phyloP scores from a whole-genome alignment of 2,113 vertebrate genomes.

The Sorex araneus region DNA sequence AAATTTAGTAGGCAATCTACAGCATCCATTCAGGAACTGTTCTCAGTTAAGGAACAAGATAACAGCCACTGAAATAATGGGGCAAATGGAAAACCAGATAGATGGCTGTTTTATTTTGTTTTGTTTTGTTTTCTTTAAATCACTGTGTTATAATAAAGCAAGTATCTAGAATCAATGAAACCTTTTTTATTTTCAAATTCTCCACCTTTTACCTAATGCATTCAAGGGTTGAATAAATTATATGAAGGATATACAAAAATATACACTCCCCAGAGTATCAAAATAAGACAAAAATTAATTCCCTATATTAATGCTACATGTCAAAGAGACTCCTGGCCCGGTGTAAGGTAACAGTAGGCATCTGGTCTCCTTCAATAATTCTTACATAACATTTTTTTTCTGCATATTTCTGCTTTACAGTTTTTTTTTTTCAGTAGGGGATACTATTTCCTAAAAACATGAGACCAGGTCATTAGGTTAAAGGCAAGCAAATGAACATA shows the following conservation, averaged over 20 bases:
- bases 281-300: conserved; percentile 44
- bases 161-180: conserved; percentile 51
- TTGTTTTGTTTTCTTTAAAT: conserved; percentile 1
- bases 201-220: conserved; percentile 59
- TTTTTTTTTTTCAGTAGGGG: conserved; percentile 50
- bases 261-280: conserved; percentile 37
- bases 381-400: not conserved
- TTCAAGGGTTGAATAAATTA: conserved; percentile 66
- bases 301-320: conserved; percentile 45
- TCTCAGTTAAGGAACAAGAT: not conserved
- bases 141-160: conserved; percentile 54
- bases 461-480: not conserved
- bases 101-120: conserved; percentile 36
- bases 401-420: conserved; percentile 29
- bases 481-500: not conserved
- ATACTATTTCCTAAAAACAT: not conserved
- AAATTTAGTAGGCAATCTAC: not conserved
- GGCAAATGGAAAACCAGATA: not conserved
- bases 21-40: not conserved
- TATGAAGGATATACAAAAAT: conserved; percentile 65
- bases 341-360: conserved; percentile 75
- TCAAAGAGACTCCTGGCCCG: conserved; percentile 70
- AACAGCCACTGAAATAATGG: conserved; percentile 20
- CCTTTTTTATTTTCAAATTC: conserved; percentile 23
- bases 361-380: conserved; percentile 71